A percentile compares a stretch with the other conserved stretches of the same genome.
phyloP scores from a whole-genome alignment of 2,113 vertebrate species.

The Takifugu bimaculatus region DNA sequence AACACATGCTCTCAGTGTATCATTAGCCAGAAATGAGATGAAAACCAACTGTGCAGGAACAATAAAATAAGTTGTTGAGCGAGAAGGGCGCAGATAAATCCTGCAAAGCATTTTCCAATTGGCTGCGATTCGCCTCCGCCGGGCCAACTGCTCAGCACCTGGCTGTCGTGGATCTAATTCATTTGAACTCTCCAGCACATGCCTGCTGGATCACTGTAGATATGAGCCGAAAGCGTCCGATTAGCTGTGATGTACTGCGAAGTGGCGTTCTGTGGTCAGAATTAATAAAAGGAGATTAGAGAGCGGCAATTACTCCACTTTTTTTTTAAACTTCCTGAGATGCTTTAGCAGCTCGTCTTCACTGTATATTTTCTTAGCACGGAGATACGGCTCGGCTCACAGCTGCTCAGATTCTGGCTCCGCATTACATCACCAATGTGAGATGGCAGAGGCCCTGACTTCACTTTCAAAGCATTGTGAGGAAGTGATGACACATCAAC shows the following conservation, averaged over 20 bases:
- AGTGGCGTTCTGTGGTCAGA: slow-evolving; percentile 41
- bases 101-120: slow-evolving; percentile 73
- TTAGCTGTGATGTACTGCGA: slow-evolving; percentile 42
- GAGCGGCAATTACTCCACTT: too few species aligned
- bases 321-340: too few species aligned
- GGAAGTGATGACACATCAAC: too few species aligned
- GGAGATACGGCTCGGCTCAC: too few species aligned
- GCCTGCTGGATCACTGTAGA: slow-evolving; percentile 54
- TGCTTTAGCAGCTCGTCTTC: too few species aligned
- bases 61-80: slow-evolving; percentile 78
- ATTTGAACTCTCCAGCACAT: slow-evolving; percentile 57
- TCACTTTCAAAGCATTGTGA: too few species aligned
- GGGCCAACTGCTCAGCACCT: slow-evolving; percentile 70
- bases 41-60: slow-evolving; percentile 76
- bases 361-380: too few species aligned
- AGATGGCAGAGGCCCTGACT: too few species aligned
- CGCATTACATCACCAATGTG: too few species aligned
- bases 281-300: not conserved
- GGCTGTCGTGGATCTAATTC: slow-evolving; percentile 59
- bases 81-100: slow-evolving; percentile 77
- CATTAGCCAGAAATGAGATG: slow-evolving; percentile 71
- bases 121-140: slow-evolving; percentile 47
- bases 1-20: slow-evolving; percentile 53
- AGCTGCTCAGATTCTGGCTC: too few species aligned
- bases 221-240: slow-evolving; percentile 41